These are phyloP conservation scores for Psittacula derbiana DNA, from an alignment of 2,797 vertebrate genomes.

Conservation along the genomic window DNA sequence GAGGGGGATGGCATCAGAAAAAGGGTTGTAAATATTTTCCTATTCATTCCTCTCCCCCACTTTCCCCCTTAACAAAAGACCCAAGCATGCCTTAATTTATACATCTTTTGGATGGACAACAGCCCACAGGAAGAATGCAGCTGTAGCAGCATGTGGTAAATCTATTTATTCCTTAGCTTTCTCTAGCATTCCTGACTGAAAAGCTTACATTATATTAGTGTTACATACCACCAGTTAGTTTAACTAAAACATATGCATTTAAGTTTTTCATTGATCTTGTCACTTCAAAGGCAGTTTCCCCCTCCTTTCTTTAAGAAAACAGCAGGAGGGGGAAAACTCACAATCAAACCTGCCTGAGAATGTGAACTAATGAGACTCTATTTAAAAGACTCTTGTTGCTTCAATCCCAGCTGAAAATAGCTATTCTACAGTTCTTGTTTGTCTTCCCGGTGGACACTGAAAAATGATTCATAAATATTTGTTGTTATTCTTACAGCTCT, in stretches of 20 bases:
- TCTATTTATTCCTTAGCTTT: slow-evolving; percentile 34
- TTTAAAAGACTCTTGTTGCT: background rate
- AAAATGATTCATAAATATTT: background rate
- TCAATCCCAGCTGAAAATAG: slow-evolving; percentile 18
- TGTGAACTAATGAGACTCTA: background rate
- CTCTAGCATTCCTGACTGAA: slow-evolving; percentile 25
- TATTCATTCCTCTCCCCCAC: background rate
- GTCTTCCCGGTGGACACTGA: background rate
- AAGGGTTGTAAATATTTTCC: background rate
- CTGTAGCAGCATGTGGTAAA: slow-evolving; percentile 51
- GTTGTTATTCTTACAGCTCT: background rate
- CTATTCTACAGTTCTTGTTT: background rate
- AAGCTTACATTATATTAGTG: slow-evolving; percentile 47
- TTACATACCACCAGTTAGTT: slow-evolving; percentile 37
- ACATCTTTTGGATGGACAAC: background rate
- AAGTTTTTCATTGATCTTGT: slow-evolving; percentile 31
- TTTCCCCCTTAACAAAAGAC: background rate
- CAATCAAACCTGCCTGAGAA: slow-evolving; percentile 9
- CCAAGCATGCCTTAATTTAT: slow-evolving; percentile 33
- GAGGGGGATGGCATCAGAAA: background rate
- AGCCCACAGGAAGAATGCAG: background rate
- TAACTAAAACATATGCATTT: slow-evolving; percentile 30
- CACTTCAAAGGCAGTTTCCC: slow-evolving; percentile 50
- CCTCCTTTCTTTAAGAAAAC: background rate
- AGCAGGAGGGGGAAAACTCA: slow-evolving; percentile 38